phyloP scores from a whole-genome alignment of 2,888 invertebrate genomes.

The Calliphora vomitoria region DNA sequence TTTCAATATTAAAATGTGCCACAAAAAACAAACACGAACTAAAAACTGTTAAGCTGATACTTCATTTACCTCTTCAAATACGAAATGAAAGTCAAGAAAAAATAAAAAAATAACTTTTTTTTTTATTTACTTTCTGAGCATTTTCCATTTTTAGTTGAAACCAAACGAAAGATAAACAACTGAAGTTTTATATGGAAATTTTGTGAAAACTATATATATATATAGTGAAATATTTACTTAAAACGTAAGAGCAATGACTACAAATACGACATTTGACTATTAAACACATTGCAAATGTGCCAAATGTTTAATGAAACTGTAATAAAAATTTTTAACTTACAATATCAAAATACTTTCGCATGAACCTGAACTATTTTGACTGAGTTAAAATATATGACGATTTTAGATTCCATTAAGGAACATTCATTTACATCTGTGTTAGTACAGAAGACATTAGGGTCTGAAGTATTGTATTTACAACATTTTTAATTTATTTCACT shows the following conservation, averaged over 20 bases:
- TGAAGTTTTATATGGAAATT: slow-evolving; percentile 38
- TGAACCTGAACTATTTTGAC: no score
- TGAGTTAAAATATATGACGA: no score
- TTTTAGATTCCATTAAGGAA: no score
- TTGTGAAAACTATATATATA: no score
- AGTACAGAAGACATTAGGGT: no score
- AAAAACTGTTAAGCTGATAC: slow-evolving; percentile 14
- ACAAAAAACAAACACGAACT: background rate
- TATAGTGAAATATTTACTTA: slow-evolving; percentile 13
- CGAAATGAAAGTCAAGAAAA: slow-evolving; percentile 46
- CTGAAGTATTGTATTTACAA: no score
- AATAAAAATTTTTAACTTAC: background rate
- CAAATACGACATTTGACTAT: slow-evolving; percentile 26
- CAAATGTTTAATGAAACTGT: slow-evolving; percentile 1
- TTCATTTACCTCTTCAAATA: slow-evolving; percentile 50
- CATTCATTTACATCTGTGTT: no score
- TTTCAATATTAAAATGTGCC: slow-evolving; percentile 21
- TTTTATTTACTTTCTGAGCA: background rate
- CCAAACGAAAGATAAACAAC: slow-evolving; percentile 22
- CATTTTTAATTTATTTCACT: no score
- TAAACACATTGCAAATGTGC: slow-evolving; percentile 9
- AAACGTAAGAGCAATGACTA: background rate
- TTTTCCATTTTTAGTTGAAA: slow-evolving; percentile 15
- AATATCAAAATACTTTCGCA: no score
- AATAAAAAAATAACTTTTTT: background rate